Conservation (phyloP, 2,888 invertebrate species). For the Pyrocoelia pectoralis region DNA sequence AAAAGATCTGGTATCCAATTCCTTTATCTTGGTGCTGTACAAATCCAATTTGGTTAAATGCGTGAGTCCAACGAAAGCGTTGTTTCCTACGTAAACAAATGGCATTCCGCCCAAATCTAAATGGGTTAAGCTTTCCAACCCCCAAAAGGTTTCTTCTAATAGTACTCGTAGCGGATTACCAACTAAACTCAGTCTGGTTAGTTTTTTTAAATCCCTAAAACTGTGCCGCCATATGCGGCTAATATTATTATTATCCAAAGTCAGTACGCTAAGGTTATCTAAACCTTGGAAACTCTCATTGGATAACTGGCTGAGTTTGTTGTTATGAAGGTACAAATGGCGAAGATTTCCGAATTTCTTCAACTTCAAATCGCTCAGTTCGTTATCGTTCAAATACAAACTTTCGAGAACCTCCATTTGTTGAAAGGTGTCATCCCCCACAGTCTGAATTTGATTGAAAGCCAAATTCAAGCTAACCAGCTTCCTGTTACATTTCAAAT, state of each 20-base stretch:
- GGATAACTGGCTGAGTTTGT: constrained; percentile 54
- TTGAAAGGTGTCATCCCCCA: background rate
- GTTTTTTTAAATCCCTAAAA: constrained; percentile 13
- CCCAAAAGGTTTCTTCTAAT: background rate
- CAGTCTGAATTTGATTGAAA: constrained; percentile 15
- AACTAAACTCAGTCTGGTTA: background rate
- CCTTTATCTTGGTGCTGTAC: background rate
- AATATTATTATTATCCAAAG: constrained; percentile 55
- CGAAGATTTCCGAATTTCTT: constrained; percentile 52
- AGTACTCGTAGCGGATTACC: constrained; percentile 7
- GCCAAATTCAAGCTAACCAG: constrained; percentile 16
- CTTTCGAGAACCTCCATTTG: constrained; percentile 51
- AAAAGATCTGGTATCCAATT: background rate
- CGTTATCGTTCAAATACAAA: constrained; percentile 55
- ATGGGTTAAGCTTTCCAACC: background rate
- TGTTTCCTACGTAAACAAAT: background rate
- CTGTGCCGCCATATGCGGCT: background rate
- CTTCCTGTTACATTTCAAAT: constrained; percentile 15
- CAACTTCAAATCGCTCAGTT: constrained; percentile 53
- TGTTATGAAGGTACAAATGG: constrained; percentile 57
- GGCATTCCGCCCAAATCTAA: background rate
- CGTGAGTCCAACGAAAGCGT: constrained; percentile 20
- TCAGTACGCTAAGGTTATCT: constrained; percentile 51
- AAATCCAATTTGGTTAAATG: background rate
- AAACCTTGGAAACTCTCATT: constrained; percentile 55